Evolutionary conservation across 2,797 vertebrate genomes (phyloP), one percentile per base, ranked within the genome.

Genomic region (Pseudochirops corinnae): DNA sequence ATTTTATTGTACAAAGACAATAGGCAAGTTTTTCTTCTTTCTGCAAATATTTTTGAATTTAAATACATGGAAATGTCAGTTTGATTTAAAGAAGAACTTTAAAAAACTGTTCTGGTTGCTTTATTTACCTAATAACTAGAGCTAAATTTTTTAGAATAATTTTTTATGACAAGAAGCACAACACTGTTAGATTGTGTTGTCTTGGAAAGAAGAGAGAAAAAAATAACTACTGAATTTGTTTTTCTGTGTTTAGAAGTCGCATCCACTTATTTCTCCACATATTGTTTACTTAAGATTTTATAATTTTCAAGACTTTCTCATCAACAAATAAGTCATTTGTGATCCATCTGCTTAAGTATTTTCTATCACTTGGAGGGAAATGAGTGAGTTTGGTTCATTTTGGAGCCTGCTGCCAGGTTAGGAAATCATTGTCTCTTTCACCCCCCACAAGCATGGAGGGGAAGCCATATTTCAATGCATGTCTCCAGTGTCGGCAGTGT

Each of bases 271-370:
- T 96, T 96, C 82, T 93, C 67, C 39, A 26, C 87, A 52, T 56
- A 56, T 28, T 94, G 90, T 12, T 57, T 82, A 67, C 5, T 21
- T 95, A 93, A 74, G 55, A 57, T 95, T 94, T 90, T 31, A n/a
- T 93, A 91, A 92, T 93, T 90, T 95, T 56, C 46, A 57, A 60
- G 50, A 60, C 57, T 29, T 93, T 53, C 91, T 87, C 46, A 57
- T 94, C 56, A 96, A 62, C 92, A 87, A 12, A 14, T 31, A 87
- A 0, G 96, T 93, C 93, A 91, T 57, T 97, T 96, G 92, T 74
- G 93, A 95, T 58, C 74, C 74, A 87, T 87, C 39, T 93, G 91
- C 52, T 55, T 97, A 55, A 96, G 92, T 96, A 90, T 91, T 90
- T 93, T 93, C 62, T 94, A 93, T 62, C 93, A 5, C 91, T 29